These are phyloP conservation scores for Cephus pygmeus DNA, from an alignment of 2,888 invertebrate genomes.

Conservation along the genomic window DNA sequence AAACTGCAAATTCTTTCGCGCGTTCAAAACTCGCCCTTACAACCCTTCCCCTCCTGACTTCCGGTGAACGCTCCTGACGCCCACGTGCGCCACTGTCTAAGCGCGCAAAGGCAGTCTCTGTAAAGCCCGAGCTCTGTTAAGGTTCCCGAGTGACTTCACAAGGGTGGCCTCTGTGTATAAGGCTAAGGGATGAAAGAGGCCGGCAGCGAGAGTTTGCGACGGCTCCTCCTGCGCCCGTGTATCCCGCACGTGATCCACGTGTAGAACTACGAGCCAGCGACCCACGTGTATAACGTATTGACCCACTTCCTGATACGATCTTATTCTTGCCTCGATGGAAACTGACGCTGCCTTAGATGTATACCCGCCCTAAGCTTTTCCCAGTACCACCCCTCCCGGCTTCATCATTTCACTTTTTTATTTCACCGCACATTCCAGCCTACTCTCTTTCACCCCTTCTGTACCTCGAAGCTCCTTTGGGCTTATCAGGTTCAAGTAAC, in stretches of 20 bases:
- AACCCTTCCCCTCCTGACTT: neutral
- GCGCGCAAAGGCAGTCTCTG: neutral
- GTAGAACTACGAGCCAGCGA: conserved; percentile 29
- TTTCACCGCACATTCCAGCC: neutral
- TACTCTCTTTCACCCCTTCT: neutral
- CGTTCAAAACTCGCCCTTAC: neutral
- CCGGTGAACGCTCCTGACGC: neutral
- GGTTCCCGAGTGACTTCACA: neutral
- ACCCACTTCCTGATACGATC: conserved; percentile 48
- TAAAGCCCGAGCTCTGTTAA: neutral
- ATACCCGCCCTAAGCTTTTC: neutral
- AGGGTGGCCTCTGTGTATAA: neutral
- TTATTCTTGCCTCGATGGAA: conserved; percentile 34
- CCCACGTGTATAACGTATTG: conserved; percentile 45
- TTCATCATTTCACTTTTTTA: neutral
- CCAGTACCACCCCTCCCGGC: too few relatives aligned
- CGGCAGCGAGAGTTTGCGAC: neutral
- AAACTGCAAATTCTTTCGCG: neutral
- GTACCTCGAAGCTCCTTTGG: neutral
- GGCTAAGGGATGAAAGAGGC: conserved; percentile 15
- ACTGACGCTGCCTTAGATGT: conserved; percentile 14
- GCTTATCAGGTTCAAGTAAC: neutral
- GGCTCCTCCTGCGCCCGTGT: conserved; percentile 34
- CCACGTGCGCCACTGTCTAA: neutral
- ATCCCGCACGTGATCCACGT: conserved; percentile 36